Percentiles rank a stretch among this genome's conserved stretches.
Conservation (phyloP, 1,140 invertebrate genomes). For the Hyposmocoma kahamanoa region DNA sequence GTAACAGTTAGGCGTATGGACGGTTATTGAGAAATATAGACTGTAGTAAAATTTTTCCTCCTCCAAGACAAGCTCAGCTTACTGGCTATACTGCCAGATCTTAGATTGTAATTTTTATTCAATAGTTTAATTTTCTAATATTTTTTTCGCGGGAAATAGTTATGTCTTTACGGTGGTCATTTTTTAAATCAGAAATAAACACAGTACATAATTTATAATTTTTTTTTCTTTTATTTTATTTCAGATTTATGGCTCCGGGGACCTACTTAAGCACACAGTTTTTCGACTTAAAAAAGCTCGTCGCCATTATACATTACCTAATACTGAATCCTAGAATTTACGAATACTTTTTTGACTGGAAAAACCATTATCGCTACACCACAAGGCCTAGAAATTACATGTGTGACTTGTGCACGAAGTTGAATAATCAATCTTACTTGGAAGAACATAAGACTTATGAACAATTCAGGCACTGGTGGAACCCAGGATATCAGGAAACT, state of each 20-base stretch:
- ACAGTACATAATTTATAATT: no score
- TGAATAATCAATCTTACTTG: slow-evolving; percentile 24
- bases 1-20: no score
- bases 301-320: slow-evolving; percentile 45
- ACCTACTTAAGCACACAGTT: slow-evolving; percentile 43
- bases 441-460: slow-evolving; percentile 10
- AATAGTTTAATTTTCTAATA: no score
- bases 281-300: slow-evolving; percentile 44
- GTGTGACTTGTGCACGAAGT: slow-evolving; percentile 39
- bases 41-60: no score
- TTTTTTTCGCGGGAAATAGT: no score
- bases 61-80: no score
- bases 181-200: no score
- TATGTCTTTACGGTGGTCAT: no score
- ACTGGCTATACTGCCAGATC: no score
- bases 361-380: slow-evolving; percentile 48
- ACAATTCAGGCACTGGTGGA: slow-evolving; percentile 50
- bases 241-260: slow-evolving; percentile 50
- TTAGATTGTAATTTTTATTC: no score
- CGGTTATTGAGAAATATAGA: no score
- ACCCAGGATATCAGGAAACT: slow-evolving; percentile 29
- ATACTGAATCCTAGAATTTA: slow-evolving; percentile 42
- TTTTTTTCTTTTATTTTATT: no score
- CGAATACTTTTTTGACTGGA: slow-evolving; percentile 56
- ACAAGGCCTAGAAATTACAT: slow-evolving; percentile 24